These are phyloP conservation scores for Dermolepida albohirtum DNA, from an alignment of 2,888 invertebrate genomes.

Conservation along the genomic window DNA sequence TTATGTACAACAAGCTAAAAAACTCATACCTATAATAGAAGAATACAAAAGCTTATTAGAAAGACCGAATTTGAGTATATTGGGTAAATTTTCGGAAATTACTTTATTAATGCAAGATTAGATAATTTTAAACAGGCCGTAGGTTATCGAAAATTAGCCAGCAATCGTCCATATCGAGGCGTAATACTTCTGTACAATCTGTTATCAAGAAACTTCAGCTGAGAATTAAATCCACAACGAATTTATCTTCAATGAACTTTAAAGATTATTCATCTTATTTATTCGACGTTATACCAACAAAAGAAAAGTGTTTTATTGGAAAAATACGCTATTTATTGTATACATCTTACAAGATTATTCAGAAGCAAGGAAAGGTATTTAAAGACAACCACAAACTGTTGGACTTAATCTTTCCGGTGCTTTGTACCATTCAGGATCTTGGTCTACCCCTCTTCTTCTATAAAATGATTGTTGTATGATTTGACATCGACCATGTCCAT, in stretches of 20 bases:
- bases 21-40: constrained; percentile 9
- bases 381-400: constrained; percentile 57
- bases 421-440: constrained; percentile 70
- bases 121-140: too few species aligned
- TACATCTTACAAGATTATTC: constrained; percentile 32
- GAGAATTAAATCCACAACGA: background rate
- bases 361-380: constrained; percentile 39
- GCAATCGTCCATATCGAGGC: too few species aligned
- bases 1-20: constrained; percentile 4
- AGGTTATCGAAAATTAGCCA: background rate
- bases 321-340: constrained; percentile 37
- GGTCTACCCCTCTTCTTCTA: constrained; percentile 67
- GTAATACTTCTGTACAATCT: background rate
- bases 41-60: constrained; percentile 7
- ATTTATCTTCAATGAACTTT: background rate
- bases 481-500: constrained; percentile 67
- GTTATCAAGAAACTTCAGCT: constrained; percentile 5
- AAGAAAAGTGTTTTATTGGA: constrained; percentile 29
- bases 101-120: too few species aligned
- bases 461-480: constrained; percentile 71
- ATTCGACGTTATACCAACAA: constrained; percentile 23
- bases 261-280: constrained; percentile 10
- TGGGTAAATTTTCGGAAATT: too few species aligned
- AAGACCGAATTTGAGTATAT: background rate
- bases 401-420: constrained; percentile 65